phyloP scores from a whole-genome alignment of 2,888 invertebrate species.

The Athrips mouffetella region DNA sequence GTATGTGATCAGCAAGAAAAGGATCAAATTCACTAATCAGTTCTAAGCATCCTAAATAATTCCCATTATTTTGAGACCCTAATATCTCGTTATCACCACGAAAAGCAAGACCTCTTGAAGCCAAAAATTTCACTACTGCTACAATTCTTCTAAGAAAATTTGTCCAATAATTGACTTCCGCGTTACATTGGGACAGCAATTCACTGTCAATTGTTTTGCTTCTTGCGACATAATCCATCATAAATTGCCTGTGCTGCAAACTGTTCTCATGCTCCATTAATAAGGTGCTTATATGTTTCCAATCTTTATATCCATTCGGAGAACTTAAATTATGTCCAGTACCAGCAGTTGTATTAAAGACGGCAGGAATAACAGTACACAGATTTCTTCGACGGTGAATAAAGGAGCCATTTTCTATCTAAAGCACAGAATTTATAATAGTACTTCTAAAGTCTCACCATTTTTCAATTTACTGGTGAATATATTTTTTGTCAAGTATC shows the following conservation, averaged over 20 bases:
- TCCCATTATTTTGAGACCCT: conserved; percentile 22
- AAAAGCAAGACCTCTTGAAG: conserved; percentile 27
- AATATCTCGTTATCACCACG: conserved; percentile 23
- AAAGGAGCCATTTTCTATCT: conserved; percentile 28
- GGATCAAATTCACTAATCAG: conserved; percentile 22
- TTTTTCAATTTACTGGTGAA: conserved; percentile 25
- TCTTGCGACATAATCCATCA: conserved; percentile 24
- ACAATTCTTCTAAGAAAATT: conserved; percentile 24
- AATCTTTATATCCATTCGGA: conserved; percentile 23
- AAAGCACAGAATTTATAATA: no score
- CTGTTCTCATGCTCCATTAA: conserved; percentile 22
- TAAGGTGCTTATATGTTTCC: conserved; percentile 22
- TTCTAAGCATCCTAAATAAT: conserved; percentile 22
- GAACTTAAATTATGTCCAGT: conserved; percentile 23
- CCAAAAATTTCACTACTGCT: conserved; percentile 24
- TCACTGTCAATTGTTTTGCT: conserved; percentile 22
- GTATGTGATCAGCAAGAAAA: conserved; percentile 15
- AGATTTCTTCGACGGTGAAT: conserved; percentile 24
- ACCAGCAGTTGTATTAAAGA: conserved; percentile 21
- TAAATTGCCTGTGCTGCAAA: conserved; percentile 22
- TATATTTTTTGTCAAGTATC: conserved; percentile 22
- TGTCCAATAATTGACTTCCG: conserved; percentile 26
- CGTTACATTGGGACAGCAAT: conserved; percentile 21
- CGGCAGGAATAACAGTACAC: conserved; percentile 24
- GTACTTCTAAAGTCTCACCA: conserved; percentile 21